Evolutionary conservation across 1,140 invertebrate genomes (phyloP).

Genomic region (Hetaerina americana): DNA sequence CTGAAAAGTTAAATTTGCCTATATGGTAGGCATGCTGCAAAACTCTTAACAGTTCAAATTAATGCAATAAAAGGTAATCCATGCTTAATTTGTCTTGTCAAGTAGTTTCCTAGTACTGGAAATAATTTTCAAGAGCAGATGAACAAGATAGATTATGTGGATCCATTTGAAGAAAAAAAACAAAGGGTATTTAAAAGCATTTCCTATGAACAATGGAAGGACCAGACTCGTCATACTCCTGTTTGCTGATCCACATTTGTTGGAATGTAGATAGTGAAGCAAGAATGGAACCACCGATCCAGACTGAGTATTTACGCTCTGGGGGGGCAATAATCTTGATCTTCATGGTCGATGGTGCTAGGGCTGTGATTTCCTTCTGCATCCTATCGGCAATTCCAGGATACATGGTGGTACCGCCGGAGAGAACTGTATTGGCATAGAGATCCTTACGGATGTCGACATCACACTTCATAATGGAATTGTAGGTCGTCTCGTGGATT

Average conservation of each 20-base stretch:
- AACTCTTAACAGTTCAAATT: conserved; percentile 22
- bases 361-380: conserved; percentile 61
- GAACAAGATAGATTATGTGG: conserved; percentile 18
- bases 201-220: conserved; percentile 90
- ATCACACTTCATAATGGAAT: conserved; percentile 95
- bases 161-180: conserved; percentile 22
- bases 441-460: conserved; percentile 88
- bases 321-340: conserved; percentile 75
- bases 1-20: conserved; percentile 18
- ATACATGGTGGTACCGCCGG: conserved; percentile 95
- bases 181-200: conserved; percentile 47
- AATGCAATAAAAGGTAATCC: conserved; percentile 6
- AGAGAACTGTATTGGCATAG: conserved; percentile 91
- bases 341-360: conserved; percentile 62
- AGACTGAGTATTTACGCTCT: conserved; percentile 73
- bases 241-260: conserved; percentile 92
- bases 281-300: conserved; percentile 78
- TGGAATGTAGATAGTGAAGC: conserved; percentile 81
- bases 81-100: not conserved
- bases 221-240: conserved; percentile 90
- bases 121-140: conserved; percentile 11
- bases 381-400: conserved; percentile 74
- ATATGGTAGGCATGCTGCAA: conserved; percentile 19
- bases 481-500: conserved; percentile 90
- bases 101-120: not conserved